phyloP scores from a whole-genome alignment of 2,888 invertebrate genomes.

The Apantesis nais region DNA sequence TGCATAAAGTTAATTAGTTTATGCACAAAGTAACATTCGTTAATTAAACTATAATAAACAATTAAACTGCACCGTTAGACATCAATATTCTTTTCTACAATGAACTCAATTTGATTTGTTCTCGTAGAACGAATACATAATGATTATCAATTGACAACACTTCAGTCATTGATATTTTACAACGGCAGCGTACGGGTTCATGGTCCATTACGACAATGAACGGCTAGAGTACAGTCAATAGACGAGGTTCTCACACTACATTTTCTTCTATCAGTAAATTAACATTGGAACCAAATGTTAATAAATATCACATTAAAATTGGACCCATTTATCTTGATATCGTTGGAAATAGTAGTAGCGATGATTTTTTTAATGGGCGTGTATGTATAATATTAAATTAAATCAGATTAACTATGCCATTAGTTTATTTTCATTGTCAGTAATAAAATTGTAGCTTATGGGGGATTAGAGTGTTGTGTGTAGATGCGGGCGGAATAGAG shows the following conservation, averaged over 20 bases:
- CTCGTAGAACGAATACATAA: neutral
- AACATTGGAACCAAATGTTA: slow-evolving; percentile 28
- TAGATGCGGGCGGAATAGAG: slow-evolving; percentile 59
- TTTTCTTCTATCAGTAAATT: slow-evolving; percentile 26
- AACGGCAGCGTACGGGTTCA: neutral
- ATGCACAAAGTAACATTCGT: too few relatives aligned
- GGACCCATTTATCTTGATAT: slow-evolving; percentile 34
- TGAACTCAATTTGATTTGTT: neutral
- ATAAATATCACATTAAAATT: slow-evolving; percentile 33
- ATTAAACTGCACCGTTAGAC: neutral
- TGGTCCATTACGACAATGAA: neutral
- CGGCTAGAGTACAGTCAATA: neutral
- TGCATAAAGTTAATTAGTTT: too few relatives aligned
- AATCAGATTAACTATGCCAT: slow-evolving; percentile 68
- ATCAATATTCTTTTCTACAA: neutral
- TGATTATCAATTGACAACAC: slow-evolving; percentile 4
- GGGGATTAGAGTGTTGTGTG: slow-evolving; percentile 56
- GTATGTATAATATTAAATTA: slow-evolving; percentile 51
- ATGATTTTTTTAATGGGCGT: slow-evolving; percentile 44
- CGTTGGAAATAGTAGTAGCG: slow-evolving; percentile 25
- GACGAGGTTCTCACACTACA: slow-evolving; percentile 34
- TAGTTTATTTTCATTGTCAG: slow-evolving; percentile 67
- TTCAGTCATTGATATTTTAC: slow-evolving; percentile 5
- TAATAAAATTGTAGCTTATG: slow-evolving; percentile 66
- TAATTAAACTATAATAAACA: neutral